Base-by-base conservation (phyloP, 2,797 vertebrate species). In the Peromyscus aztecus region DNA sequence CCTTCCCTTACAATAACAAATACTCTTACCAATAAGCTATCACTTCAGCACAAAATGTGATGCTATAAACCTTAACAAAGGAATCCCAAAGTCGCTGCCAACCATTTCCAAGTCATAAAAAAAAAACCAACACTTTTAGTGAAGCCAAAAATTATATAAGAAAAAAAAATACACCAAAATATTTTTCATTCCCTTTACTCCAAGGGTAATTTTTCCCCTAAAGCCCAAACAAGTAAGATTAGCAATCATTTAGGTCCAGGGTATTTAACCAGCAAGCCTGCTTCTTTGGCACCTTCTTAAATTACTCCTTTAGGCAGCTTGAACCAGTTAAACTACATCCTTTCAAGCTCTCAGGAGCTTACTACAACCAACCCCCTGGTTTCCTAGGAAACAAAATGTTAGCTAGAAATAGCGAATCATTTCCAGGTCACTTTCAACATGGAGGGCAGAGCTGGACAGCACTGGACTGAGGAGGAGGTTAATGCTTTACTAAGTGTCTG, bases 351-450 rank as follows among this genome's bases (percentile, higher is more conserved):
- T 95, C 98, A 98, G 98, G 98, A 99, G 99, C 99, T 99, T 98
- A 97, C 98, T 99, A 99, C 99, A 99, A 99, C 99, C 99, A 99
- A 99, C 98, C 98, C 98, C 98, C 99, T 99, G 99, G 99, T 99
- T 99, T 99, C 99, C 99, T 99, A 99, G 99, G 99, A 99, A 99
- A 99, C 99, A 98, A 98, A 99, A 98, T 97, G 8, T 98, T 99
- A 99, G 99, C 99, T 99, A 99, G 99, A 99, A 99, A 99, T 99
- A 99, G 98, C 98, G 98, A 98, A 99, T 99, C 99, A 99, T 99
- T 99, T 99, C 99, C 99, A 99, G 99, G 99, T 99, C 99, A 99
- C 99, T 99, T 99, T 99, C 99, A 99, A 99, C 99, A 99, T 99
- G 99, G 99, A 99, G 99, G 98, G 98, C 99, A 99, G 98, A 99